These are phyloP conservation scores for Corythornis madagascariensis DNA, from an alignment of 2,113 vertebrate species.

Conservation along the genomic window DNA sequence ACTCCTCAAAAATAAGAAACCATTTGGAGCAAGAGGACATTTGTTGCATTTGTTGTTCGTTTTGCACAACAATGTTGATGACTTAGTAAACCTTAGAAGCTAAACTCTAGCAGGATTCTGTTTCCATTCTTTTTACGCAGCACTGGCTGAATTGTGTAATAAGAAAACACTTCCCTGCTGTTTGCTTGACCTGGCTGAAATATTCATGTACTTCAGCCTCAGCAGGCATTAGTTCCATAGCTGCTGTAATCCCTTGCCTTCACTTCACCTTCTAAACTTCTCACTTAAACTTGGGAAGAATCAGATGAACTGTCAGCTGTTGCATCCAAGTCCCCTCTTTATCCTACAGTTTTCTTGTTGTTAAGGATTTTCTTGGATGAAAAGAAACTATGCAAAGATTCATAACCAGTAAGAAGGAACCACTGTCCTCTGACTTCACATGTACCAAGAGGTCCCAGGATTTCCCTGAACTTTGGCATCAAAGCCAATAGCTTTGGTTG, in stretches of 20 bases:
- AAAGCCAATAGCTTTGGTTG: background rate
- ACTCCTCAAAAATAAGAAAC: background rate
- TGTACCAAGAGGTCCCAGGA: background rate
- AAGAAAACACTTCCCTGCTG: background rate
- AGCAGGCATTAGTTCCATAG: background rate
- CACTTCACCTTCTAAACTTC: background rate
- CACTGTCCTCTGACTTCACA: background rate
- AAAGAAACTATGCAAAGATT: background rate
- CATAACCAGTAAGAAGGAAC: background rate
- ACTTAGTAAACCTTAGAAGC: background rate
- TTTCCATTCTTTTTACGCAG: background rate
- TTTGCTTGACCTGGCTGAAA: constrained; percentile 2
- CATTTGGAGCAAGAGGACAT: background rate
- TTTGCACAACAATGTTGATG: background rate
- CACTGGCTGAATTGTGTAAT: background rate
- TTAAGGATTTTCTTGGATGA: background rate
- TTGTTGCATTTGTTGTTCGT: background rate
- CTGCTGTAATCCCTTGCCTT: background rate
- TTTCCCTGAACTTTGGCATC: background rate
- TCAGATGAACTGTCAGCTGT: background rate
- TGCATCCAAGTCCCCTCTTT: background rate
- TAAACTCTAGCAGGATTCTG: background rate
- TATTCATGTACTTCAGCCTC: background rate
- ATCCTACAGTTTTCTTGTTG: background rate
- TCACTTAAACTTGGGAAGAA: background rate